These are phyloP conservation scores for Otus sunia DNA, from an alignment of 2,113 vertebrate genomes.

Conservation along the genomic window DNA sequence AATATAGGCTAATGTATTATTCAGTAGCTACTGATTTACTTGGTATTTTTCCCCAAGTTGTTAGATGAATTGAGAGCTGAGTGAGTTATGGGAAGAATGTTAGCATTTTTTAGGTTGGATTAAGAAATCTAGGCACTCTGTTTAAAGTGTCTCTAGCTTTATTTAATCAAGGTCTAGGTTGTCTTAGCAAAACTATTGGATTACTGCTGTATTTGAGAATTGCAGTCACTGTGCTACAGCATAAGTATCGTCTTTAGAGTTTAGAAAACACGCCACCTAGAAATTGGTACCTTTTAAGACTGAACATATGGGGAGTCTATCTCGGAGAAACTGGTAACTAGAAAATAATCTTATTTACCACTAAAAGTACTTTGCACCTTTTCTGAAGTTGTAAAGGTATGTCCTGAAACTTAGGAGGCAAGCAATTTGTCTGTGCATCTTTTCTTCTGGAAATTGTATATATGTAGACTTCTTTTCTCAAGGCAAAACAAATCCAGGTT, in stretches of 20 bases:
- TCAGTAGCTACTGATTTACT: background rate
- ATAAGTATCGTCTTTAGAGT: background rate
- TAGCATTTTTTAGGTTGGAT: background rate
- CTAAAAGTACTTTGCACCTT: background rate
- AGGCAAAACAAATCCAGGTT: background rate
- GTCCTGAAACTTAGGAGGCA: background rate
- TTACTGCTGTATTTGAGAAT: background rate
- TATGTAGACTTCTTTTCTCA: background rate
- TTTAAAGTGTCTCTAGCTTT: background rate
- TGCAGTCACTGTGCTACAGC: background rate
- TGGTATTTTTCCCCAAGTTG: background rate
- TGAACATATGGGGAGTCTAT: background rate
- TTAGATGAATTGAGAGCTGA: background rate
- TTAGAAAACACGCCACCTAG: background rate
- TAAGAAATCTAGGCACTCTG: background rate
- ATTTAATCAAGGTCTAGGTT: background rate
- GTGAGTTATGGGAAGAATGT: background rate
- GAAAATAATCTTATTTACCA: background rate
- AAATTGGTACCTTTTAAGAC: background rate
- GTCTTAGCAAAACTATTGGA: background rate
- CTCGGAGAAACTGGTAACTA: background rate
- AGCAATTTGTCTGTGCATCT: background rate
- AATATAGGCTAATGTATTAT: background rate
- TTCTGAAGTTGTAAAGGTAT: background rate
- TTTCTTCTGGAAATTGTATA: background rate